phyloP scores from a whole-genome alignment of 2,888 invertebrate genomes.

The Spatulosminthurus flaviceps region DNA sequence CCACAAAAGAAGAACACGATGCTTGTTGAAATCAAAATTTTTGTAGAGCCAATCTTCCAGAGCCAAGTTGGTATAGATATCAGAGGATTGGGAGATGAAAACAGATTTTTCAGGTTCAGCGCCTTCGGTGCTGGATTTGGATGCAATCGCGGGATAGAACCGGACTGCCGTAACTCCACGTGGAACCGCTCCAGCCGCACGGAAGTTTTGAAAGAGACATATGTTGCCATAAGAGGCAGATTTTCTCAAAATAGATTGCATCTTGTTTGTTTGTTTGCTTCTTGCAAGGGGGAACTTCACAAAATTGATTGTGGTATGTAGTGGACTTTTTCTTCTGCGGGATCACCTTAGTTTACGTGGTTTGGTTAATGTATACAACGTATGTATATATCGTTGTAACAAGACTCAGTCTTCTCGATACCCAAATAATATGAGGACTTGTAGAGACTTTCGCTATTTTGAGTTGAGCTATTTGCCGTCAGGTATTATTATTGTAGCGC shows the following conservation, averaged over 20 bases:
- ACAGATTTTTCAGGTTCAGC: constrained; percentile 74
- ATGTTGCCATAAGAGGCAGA: constrained; percentile 36
- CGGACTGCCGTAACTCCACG: constrained; percentile 24
- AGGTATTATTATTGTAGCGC: too few species aligned
- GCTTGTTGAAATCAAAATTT: constrained; percentile 82
- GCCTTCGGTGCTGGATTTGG: neutral
- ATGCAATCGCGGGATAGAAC: constrained; percentile 45
- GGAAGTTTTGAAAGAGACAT: neutral
- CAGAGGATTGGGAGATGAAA: constrained; percentile 88
- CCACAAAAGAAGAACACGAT: constrained; percentile 90
- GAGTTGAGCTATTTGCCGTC: neutral
- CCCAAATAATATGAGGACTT: neutral
- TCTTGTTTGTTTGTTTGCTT: constrained; percentile 38
- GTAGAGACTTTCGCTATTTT: neutral
- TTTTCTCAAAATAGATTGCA: constrained; percentile 56
- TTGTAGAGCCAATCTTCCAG: constrained; percentile 96
- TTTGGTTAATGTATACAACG: neutral
- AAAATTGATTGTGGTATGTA: too few species aligned
- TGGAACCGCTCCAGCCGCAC: constrained; percentile 23
- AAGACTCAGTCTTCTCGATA: constrained; percentile 16
- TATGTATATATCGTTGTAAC: neutral
- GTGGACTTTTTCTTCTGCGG: neutral
- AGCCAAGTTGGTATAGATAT: constrained; percentile 88
- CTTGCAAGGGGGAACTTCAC: too few species aligned
- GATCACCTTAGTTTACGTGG: neutral